Percentiles rank a stretch among this genome's conserved stretches.
These are phyloP conservation scores for Dendrolimus kikuchii DNA, from an alignment of 1,140 invertebrate species.

Conservation along the genomic window DNA sequence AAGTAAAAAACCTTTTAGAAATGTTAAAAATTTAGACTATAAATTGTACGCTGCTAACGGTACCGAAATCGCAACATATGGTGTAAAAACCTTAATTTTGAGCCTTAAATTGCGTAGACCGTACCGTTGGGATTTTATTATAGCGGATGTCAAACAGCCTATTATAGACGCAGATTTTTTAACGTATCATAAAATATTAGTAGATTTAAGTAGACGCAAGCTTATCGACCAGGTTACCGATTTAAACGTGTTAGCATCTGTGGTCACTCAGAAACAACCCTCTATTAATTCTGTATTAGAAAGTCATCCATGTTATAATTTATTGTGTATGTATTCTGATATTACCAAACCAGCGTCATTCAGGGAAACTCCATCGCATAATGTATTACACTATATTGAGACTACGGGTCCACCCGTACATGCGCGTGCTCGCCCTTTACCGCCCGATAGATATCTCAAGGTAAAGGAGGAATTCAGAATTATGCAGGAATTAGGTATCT, in stretches of 20 bases:
- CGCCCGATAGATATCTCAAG: slow-evolving; percentile 8
- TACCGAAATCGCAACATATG: too few species aligned
- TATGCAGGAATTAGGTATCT: slow-evolving; percentile 10
- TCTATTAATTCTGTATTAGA: slow-evolving; percentile 10
- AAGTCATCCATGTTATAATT: slow-evolving; percentile 11
- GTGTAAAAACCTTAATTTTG: too few species aligned
- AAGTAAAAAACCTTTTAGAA: too few species aligned
- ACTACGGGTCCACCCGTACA: slow-evolving; percentile 19
- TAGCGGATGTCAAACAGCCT: slow-evolving; percentile 3
- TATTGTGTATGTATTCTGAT: slow-evolving; percentile 22
- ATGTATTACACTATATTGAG: slow-evolving; percentile 22
- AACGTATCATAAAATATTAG: not conserved
- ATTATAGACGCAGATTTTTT: slow-evolving; percentile 5
- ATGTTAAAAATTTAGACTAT: too few species aligned
- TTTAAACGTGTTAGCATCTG: slow-evolving; percentile 1
- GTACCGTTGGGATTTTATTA: too few species aligned
- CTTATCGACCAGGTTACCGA: slow-evolving; percentile 31
- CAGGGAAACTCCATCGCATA: slow-evolving; percentile 1
- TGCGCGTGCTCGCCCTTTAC: not conserved
- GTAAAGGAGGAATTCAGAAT: slow-evolving; percentile 7
- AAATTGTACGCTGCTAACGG: too few species aligned
- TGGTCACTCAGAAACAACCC: not conserved
- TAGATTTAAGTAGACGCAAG: not conserved
- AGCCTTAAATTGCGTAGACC: too few species aligned
- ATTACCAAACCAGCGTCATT: slow-evolving; percentile 27